Conservation (phyloP, 2,888 invertebrate genomes). For the Yponomeuta cagnagella region DNA sequence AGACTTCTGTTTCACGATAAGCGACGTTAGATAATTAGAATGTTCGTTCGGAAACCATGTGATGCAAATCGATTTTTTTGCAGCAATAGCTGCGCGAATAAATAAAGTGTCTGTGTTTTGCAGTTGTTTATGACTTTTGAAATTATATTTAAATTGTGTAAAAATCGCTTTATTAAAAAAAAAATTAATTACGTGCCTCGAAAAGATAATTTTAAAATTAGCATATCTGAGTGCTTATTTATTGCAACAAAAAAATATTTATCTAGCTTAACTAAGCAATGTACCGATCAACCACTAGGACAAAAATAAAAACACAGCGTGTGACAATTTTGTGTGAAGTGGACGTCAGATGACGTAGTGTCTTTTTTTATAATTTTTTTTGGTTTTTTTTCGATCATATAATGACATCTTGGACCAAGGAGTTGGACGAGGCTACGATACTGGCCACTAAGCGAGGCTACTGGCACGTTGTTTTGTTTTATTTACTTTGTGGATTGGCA, state of each 20-base stretch:
- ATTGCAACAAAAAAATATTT: too few species aligned
- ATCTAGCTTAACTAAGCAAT: background rate
- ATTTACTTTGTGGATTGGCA: slow-evolving; percentile 78
- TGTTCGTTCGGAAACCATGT: background rate
- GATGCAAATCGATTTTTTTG: background rate
- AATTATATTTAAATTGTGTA: too few species aligned
- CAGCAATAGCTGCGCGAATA: background rate
- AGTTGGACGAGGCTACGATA: slow-evolving; percentile 75
- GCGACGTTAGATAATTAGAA: background rate
- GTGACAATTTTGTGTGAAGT: background rate
- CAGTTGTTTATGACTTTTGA: too few species aligned
- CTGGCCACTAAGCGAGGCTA: slow-evolving; percentile 78
- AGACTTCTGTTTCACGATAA: background rate
- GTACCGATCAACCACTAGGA: background rate
- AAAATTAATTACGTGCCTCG: too few species aligned
- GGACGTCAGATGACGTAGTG: background rate
- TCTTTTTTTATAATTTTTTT: background rate
- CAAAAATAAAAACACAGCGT: background rate
- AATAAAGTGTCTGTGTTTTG: too few species aligned
- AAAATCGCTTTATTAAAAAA: too few species aligned
- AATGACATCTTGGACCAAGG: slow-evolving; percentile 60
- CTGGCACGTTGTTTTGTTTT: slow-evolving; percentile 79
- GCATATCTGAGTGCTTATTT: too few species aligned
- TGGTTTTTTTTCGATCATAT: background rate
- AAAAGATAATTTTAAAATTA: too few species aligned